These are phyloP conservation scores for Odontomyia ornata DNA, from an alignment of 2,888 invertebrate genomes.

Conservation along the genomic window DNA sequence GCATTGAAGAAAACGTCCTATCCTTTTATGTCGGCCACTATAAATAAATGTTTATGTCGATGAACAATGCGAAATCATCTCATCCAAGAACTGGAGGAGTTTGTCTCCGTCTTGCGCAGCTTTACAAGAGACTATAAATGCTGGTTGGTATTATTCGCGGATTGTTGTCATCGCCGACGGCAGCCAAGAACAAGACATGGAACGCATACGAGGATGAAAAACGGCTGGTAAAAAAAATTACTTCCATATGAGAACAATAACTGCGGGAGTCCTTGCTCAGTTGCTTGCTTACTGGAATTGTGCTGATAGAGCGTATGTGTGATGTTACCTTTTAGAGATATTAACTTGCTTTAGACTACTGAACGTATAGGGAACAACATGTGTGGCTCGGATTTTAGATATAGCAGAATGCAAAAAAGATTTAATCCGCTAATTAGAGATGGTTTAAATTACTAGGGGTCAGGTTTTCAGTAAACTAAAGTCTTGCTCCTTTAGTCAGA, in stretches of 20 bases:
- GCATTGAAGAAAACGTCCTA: slow-evolving; percentile 43
- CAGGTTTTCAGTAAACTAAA: too few relatives aligned
- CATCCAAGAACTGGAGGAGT: not conserved
- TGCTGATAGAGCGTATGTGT: not conserved
- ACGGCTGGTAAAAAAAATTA: slow-evolving; percentile 11
- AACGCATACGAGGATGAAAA: slow-evolving; percentile 30
- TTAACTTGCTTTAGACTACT: not conserved
- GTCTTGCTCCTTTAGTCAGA: too few relatives aligned
- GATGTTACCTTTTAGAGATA: not conserved
- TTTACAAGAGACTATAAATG: too few relatives aligned
- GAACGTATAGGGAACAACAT: not conserved
- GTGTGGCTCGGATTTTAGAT: not conserved
- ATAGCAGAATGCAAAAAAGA: too few relatives aligned
- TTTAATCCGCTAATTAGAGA: too few relatives aligned
- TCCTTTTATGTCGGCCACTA: slow-evolving; percentile 48
- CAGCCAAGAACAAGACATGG: slow-evolving; percentile 15
- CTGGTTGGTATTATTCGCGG: slow-evolving; percentile 18
- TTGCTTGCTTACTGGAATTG: not conserved
- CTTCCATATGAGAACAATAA: slow-evolving; percentile 27
- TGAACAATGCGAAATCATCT: slow-evolving; percentile 34
- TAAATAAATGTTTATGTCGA: slow-evolving; percentile 47
- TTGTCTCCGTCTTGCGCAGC: not conserved
- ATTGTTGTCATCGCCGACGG: slow-evolving; percentile 35
- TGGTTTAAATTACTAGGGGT: too few relatives aligned
- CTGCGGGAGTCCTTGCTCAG: slow-evolving; percentile 20